Evolutionary conservation across 2,797 vertebrate genomes (phyloP), one percentile per base, ranked within the genome.

Genomic region (Pampus argenteus): DNA sequence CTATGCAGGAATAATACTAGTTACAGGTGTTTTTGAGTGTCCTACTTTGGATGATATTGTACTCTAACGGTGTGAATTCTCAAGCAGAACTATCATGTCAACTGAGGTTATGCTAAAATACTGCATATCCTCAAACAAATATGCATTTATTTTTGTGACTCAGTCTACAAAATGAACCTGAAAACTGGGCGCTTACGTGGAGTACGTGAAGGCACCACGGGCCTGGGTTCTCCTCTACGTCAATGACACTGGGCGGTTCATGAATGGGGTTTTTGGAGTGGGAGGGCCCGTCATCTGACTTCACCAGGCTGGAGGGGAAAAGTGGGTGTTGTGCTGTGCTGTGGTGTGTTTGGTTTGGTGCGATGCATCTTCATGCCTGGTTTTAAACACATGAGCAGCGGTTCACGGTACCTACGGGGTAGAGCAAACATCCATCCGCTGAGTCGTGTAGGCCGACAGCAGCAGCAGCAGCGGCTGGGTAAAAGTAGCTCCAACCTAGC

Each of bases 211-310:
- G 3, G 81, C 87, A 85, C 18, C 89, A 79, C 79, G 58, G 76
- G 29, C 66, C 73, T 13, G 87, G 87, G 83, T 83, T 87, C 84
- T 90, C 91, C 90, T 44, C 76, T 88, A 90, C 91, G 90, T 92
- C 89, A 86, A 31, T 56, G 81, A 31, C 83, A 74, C 86, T 85
- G 94, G 93, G 93, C 66, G 81, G 69, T 79, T 74, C 62, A 54
- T 81, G 66, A 82, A 82, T 78, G 87, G 79, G 71, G 47, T 44
- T 60, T 77, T 75, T 66, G 34, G 74, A 87, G 86, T 91, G 88
- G 74, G 83, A 91, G 88, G 69, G 63, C 66, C 82, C 61, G 50
- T 83, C 61, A 58, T 79, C 83, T 83, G 86, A 88, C 88, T 88
- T 81, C 15, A 86, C 42, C 74, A 85, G 66, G 71, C 75, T 64